Base-by-base conservation (phyloP, 2,888 invertebrate genomes). In the Siphlonurus alternatus region DNA sequence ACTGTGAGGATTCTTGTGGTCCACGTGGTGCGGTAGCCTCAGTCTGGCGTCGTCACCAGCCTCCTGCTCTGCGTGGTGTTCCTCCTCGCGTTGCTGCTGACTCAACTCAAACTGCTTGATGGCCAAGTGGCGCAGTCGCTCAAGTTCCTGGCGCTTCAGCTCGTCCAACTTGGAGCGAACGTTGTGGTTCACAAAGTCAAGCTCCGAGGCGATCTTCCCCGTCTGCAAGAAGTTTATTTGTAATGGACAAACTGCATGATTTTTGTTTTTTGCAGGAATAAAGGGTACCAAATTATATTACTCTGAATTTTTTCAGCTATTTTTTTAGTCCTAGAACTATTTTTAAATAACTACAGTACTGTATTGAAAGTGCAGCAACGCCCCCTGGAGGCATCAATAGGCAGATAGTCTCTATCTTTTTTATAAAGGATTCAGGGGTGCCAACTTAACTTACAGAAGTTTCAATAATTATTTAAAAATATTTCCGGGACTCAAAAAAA, bases 141-240 rank as follows among this genome's bases (percentile, higher is more conserved):
- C 86, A 65, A 97, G 72, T 77, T 97, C 97, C 2, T 85, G 81
- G 59, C 97, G 81, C 75, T 97, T 97, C 59, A 96, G 82, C 78
- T 97, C 97, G 73, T 97, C 96, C 66, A 97, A 76, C 73, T 87
- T 86, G 0, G 88, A 85, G 68, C 97, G 82, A 0, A 97, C 86
- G 71, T 89, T 84, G 74, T 94, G 94, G 72, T 85, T 86, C 0
- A 95, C 94, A 73, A 89, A 89, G 71, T 94, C 90, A 65, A 97
- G 77, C 72, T 96, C 90, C 67, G 88, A 83, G 0, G 97, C 93
- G 69, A 97, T 93, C 75, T 89, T 89, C 0, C 96, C 96, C 68
- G 85, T 87, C 92, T 93, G 76, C 2, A 78, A 74, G 68, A 70
- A 63, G 66, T 68, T 18, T n/a, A 2, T 18, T 25, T 59, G 18